These are phyloP conservation scores for Drosophila erecta DNA, from an alignment of 1,140 invertebrate species.

Conservation along the genomic window DNA sequence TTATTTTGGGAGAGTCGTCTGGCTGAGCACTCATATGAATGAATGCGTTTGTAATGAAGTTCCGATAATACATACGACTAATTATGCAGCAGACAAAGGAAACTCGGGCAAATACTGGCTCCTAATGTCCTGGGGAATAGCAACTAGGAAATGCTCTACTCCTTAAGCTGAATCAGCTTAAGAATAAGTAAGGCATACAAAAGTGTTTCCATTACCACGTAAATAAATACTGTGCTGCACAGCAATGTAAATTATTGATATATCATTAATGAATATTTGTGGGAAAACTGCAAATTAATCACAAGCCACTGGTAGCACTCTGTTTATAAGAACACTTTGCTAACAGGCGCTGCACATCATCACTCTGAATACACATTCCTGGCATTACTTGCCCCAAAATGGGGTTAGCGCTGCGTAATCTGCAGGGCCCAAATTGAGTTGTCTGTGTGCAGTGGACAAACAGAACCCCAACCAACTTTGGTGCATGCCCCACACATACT, in stretches of 20 bases:
- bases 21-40: constrained; percentile 34
- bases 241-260: no score
- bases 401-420: constrained; percentile 18
- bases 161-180: no score
- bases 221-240: no score
- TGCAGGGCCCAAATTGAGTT: constrained; percentile 53
- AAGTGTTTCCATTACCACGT: no score
- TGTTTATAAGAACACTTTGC: no score
- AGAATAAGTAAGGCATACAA: no score
- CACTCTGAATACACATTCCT: not conserved
- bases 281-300: no score
- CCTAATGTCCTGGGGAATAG: not conserved
- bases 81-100: constrained; percentile 12
- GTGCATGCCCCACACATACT: not conserved
- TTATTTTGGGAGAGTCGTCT: constrained; percentile 54
- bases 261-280: no score
- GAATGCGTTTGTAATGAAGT: constrained; percentile 53
- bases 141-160: not conserved
- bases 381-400: not conserved
- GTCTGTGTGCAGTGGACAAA: constrained; percentile 49
- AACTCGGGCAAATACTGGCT: not conserved
- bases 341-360: not conserved
- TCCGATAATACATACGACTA: constrained; percentile 23
- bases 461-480: constrained; percentile 16
- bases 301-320: no score